A percentile compares a stretch with the other conserved stretches of the same genome.
Conservation (phyloP, 2,113 vertebrate species). For the Corynorhinus townsendii region DNA sequence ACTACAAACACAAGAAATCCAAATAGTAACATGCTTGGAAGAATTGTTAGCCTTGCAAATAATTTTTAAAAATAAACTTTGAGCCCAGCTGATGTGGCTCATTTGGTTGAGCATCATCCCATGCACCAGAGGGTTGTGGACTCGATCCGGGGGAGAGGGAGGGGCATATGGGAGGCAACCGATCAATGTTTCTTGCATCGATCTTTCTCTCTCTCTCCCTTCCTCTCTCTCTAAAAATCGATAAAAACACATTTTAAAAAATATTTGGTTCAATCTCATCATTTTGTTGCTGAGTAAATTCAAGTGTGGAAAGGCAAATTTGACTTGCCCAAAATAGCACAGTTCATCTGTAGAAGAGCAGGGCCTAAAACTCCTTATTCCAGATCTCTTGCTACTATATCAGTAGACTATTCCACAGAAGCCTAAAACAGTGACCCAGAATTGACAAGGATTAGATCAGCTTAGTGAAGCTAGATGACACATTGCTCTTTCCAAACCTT, state of each 20-base stretch:
- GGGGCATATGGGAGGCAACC: too few relatives aligned
- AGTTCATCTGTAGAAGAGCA: background rate
- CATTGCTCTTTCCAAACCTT: background rate
- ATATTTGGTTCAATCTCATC: background rate
- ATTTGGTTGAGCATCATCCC: too few relatives aligned
- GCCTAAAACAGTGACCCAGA: background rate
- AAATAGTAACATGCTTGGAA: constrained; percentile 12
- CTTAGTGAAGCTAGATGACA: background rate
- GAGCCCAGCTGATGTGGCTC: background rate
- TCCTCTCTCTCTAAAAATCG: too few relatives aligned
- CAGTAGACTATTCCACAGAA: background rate
- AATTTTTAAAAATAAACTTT: background rate
- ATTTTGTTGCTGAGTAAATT: background rate
- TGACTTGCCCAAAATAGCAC: background rate
- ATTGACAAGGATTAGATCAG: background rate
- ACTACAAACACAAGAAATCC: background rate
- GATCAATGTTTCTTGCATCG: too few relatives aligned
- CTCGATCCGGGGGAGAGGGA: too few relatives aligned
- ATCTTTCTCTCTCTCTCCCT: too few relatives aligned
- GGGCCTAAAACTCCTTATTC: background rate
- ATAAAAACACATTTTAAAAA: background rate
- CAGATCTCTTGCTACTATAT: background rate
- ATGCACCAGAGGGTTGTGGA: too few relatives aligned
- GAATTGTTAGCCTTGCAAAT: background rate
- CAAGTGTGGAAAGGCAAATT: background rate